phyloP scores from a whole-genome alignment of 2,797 vertebrate species.

The Meriones psammophilus region DNA sequence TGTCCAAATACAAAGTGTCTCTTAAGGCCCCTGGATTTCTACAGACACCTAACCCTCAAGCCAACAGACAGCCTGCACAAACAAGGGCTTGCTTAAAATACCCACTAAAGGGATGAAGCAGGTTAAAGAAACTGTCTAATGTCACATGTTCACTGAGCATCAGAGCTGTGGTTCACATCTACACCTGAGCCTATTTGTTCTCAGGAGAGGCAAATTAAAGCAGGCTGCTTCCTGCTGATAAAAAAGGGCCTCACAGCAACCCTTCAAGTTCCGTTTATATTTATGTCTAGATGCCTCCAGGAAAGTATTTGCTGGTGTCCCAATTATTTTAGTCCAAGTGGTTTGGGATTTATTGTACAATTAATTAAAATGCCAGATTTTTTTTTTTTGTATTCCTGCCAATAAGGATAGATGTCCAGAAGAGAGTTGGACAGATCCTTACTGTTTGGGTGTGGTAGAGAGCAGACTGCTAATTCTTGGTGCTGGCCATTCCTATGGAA shows the following conservation, averaged over 20 bases:
- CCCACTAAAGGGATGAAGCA: background rate
- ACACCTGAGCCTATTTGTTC: background rate
- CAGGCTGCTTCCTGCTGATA: background rate
- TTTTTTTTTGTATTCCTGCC: background rate
- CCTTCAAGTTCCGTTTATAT: background rate
- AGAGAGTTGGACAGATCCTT: background rate
- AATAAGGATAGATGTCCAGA: background rate
- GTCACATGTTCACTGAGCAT: rapidly evolving
- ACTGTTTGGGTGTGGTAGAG: background rate
- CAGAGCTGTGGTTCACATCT: background rate
- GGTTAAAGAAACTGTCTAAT: rapidly evolving
- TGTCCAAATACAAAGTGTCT: background rate
- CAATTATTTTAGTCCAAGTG: background rate
- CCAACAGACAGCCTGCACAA: background rate
- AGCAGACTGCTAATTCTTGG: background rate
- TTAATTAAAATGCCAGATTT: background rate
- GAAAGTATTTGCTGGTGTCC: background rate
- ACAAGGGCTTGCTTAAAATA: background rate
- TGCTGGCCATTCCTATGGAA: background rate
- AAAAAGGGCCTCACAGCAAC: background rate
- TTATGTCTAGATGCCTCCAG: background rate
- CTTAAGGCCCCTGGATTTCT: too few relatives aligned
- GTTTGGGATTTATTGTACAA: background rate
- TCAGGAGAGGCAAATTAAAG: background rate
- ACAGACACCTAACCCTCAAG: background rate